Base-by-base conservation (phyloP, 1,140 invertebrate genomes). In the Drosophila pachea region DNA sequence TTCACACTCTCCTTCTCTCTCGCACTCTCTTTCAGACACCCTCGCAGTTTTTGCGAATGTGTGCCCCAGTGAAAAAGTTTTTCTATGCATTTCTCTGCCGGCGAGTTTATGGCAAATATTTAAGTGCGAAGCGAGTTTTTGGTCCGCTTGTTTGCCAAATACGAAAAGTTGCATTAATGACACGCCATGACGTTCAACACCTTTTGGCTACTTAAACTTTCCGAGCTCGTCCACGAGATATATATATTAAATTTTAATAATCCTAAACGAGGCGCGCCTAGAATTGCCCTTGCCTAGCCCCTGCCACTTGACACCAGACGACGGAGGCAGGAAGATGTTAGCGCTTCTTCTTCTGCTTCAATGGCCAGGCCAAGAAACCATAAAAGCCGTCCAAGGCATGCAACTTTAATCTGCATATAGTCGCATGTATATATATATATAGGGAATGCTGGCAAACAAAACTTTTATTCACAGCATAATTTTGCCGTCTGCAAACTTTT, bases 41-140 rank as follows among this genome's bases (percentile, higher is more conserved):
- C 14, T 14, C 40, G n/a, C 40, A 7, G 7, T 14, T 14, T 49
- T 42, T 31, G 9, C 59, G 29, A 52, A 6, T 68, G 59, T 55
- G 63, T 68, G 60, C 43, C 36, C 48, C 42, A 69, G 66, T 63
- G 60, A 48, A 70, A 76, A 82, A 82, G 73, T 73, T 83, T 74
- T 74, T 65, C 64, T 62, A 68, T 71, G 75, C 75, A 63, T 64
- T 48, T 45, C 50, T 40, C 31, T 22, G 32, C 42, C 11, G 35
- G 54, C 48, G 72, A 72, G 56, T 74, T 82, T 78, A 65, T 62
- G 63, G 71, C 67, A 83, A 82, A 83, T 78, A 81, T 81, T 83
- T 83, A 74, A 83, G 81, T 60, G 70, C 68, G 67, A 58, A 74
- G 43, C 52, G 59, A 42, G 50, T 58, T 58, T 66, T 50, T 52